Conservation (phyloP, 1,140 invertebrate species). For the Adoxophyes honmai region DNA sequence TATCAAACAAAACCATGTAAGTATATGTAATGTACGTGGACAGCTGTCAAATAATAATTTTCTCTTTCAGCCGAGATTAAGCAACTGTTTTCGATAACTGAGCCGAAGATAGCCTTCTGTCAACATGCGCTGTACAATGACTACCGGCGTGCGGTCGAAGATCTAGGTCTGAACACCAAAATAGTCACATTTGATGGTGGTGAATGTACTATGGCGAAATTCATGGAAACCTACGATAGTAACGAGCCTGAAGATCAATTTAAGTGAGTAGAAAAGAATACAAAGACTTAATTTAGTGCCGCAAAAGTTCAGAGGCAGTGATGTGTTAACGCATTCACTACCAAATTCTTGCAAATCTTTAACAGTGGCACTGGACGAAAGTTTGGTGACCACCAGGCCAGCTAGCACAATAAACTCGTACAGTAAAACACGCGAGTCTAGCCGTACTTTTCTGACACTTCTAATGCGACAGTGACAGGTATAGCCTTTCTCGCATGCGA, state of each 20-base stretch:
- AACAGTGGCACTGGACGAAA: too few relatives aligned
- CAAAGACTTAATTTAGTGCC: not conserved
- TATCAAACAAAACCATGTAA: too few relatives aligned
- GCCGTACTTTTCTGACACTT: too few relatives aligned
- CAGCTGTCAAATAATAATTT: not conserved
- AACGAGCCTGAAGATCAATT: not conserved
- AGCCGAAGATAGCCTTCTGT: not conserved
- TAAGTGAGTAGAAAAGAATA: not conserved
- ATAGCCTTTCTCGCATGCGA: too few relatives aligned
- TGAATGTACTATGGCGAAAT: not conserved
- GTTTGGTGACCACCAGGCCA: too few relatives aligned
- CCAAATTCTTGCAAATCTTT: too few relatives aligned
- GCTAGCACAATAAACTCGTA: too few relatives aligned
- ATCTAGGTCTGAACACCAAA: not conserved
- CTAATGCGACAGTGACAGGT: too few relatives aligned
- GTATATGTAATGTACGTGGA: too few relatives aligned
- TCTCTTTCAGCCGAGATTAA: not conserved
- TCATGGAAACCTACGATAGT: not conserved
- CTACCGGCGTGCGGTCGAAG: not conserved
- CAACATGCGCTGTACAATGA: not conserved
- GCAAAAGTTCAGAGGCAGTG: too few relatives aligned
- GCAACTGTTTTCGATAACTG: not conserved
- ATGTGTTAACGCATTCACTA: too few relatives aligned
- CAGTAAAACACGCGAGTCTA: too few relatives aligned
- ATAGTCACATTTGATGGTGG: not conserved